A percentile compares a stretch with the other conserved stretches of the same genome.
Evolutionary conservation across 2,113 vertebrate genomes (phyloP).

Genomic region (Mirounga angustirostris): DNA sequence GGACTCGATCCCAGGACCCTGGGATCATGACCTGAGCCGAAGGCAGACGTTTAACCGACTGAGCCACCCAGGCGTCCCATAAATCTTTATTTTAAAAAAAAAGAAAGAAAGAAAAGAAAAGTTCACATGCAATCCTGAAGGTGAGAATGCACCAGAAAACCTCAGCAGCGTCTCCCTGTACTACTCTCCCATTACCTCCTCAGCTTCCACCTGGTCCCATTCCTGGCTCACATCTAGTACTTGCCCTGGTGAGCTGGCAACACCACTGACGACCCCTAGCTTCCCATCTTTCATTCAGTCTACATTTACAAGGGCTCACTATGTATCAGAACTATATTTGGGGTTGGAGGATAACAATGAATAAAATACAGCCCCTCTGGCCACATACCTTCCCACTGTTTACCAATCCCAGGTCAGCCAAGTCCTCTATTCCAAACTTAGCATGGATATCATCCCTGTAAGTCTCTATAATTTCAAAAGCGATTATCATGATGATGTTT

Average conservation of each 20-base stretch:
- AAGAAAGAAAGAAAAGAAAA: background rate
- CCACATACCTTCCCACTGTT: background rate
- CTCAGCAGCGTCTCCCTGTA: background rate
- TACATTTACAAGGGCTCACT: background rate
- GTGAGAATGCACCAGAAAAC: background rate
- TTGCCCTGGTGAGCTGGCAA: background rate
- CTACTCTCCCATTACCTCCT: fast-evolving
- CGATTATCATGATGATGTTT: background rate
- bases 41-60: no score
- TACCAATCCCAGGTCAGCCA: background rate
- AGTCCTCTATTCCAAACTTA: background rate
- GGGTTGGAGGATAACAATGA: background rate
- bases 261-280: background rate
- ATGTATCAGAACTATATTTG: background rate
- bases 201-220: background rate
- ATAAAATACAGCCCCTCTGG: background rate
- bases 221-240: background rate
- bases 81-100: no score
- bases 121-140: background rate
- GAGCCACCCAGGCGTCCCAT: no score
- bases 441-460: background rate
- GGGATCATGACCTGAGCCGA: no score
- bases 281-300: background rate
- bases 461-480: background rate
- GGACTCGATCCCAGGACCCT: no score